Conservation (phyloP, 2,113 vertebrate genomes). For the Sminthopsis crassicaudata region DNA sequence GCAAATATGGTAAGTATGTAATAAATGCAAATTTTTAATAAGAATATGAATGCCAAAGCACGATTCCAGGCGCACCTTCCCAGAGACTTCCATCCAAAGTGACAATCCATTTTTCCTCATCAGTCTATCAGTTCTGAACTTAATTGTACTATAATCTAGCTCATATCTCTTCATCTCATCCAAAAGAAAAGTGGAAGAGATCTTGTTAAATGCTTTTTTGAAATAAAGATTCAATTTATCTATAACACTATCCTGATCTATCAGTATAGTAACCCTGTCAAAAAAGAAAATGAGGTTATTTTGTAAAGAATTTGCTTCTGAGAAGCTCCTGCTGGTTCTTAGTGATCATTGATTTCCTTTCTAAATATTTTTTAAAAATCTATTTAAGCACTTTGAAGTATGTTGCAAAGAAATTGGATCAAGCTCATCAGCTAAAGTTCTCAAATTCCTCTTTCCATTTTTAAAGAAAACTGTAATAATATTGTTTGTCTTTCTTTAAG, state of each 20-base stretch:
- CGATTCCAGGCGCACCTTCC: background rate
- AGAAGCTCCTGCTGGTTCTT: background rate
- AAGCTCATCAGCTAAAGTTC: background rate
- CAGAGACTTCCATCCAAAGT: background rate
- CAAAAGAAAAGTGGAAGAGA: background rate
- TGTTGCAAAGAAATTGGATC: background rate
- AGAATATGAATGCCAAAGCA: background rate
- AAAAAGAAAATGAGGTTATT: background rate
- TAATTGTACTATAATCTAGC: background rate
- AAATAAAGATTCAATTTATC: background rate
- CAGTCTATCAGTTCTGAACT: background rate
- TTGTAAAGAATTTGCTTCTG: background rate
- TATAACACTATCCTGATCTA: background rate
- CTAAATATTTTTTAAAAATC: background rate
- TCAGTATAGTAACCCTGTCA: background rate
- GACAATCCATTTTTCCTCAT: background rate
- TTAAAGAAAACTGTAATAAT: background rate
- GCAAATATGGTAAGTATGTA: background rate
- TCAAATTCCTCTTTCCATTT: background rate
- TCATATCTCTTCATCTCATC: background rate
- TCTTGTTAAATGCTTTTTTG: background rate
- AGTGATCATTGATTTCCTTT: background rate
- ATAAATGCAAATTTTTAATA: background rate
- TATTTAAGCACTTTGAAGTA: background rate
- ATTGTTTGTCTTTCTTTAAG: background rate